These are phyloP conservation scores for Eupsittula cactorum DNA, from an alignment of 2,113 vertebrate species.

Conservation along the genomic window DNA sequence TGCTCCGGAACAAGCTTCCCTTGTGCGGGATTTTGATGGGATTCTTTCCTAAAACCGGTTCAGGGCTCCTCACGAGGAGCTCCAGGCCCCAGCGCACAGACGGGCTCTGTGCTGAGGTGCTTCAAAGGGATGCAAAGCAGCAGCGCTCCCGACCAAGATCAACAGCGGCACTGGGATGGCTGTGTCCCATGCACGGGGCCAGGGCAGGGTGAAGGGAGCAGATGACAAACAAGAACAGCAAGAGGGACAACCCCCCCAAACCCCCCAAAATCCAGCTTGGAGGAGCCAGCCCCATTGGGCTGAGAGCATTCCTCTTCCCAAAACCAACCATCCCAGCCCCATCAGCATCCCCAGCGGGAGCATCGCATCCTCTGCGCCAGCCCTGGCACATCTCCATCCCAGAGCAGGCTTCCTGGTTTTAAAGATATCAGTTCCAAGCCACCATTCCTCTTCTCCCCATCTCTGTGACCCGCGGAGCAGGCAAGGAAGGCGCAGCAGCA, in stretches of 20 bases:
- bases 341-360: neutral
- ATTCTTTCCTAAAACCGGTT: neutral
- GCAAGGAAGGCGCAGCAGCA: rapidly evolving
- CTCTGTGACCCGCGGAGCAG: neutral
- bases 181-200: neutral
- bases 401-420: neutral
- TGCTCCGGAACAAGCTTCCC: neutral
- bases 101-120: constrained; percentile 28
- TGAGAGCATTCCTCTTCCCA: neutral
- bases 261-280: too few species aligned
- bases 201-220: neutral
- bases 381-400: neutral
- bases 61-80: neutral
- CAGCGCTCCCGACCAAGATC: neutral
- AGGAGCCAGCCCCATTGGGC: neutral
- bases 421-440: neutral
- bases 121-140: constrained; percentile 14
- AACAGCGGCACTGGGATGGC: neutral
- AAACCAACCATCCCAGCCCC: rapidly evolving
- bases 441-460: neutral
- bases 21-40: neutral
- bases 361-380: neutral
- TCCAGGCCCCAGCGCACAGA: neutral
- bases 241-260: neutral
- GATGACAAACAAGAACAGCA: neutral